Percentiles rank a stretch among this genome's conserved stretches.
These are phyloP conservation scores for Neocrepidodera transversa DNA, from an alignment of 2,888 invertebrate genomes.

Conservation along the genomic window DNA sequence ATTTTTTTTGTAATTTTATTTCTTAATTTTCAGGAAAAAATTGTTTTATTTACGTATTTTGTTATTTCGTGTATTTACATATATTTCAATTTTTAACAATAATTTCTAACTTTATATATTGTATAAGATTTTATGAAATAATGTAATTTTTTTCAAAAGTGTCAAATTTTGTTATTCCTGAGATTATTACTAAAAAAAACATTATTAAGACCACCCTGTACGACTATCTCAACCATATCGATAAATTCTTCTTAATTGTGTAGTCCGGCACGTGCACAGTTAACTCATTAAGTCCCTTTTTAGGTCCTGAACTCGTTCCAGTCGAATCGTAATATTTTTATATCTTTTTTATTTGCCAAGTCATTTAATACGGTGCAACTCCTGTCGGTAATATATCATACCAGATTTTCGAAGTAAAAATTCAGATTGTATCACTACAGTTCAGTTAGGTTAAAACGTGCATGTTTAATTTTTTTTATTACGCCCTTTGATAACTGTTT, in stretches of 20 bases:
- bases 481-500: constrained; percentile 1
- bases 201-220: constrained; percentile 14
- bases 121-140: too few relatives aligned
- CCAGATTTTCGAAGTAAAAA: constrained; percentile 27
- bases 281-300: constrained; percentile 35
- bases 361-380: constrained; percentile 31
- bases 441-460: constrained; percentile 7
- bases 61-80: too few relatives aligned
- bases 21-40: too few relatives aligned
- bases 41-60: too few relatives aligned
- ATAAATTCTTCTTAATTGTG: constrained; percentile 35
- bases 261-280: constrained; percentile 30
- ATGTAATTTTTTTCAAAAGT: too few relatives aligned
- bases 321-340: constrained; percentile 34
- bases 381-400: constrained; percentile 25
- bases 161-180: too few relatives aligned
- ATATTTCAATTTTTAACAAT: too few relatives aligned
- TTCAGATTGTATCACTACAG: constrained; percentile 21
- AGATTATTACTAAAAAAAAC: too few relatives aligned
- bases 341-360: constrained; percentile 36
- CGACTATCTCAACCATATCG: constrained; percentile 24
- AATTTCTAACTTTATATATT: too few relatives aligned
- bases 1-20: too few relatives aligned
- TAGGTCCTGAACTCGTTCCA: constrained; percentile 32
- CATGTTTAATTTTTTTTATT: constrained; percentile 10